These are phyloP conservation scores for Spisula subtruncata DNA, from an alignment of 2,888 invertebrate genomes.

Conservation along the genomic window DNA sequence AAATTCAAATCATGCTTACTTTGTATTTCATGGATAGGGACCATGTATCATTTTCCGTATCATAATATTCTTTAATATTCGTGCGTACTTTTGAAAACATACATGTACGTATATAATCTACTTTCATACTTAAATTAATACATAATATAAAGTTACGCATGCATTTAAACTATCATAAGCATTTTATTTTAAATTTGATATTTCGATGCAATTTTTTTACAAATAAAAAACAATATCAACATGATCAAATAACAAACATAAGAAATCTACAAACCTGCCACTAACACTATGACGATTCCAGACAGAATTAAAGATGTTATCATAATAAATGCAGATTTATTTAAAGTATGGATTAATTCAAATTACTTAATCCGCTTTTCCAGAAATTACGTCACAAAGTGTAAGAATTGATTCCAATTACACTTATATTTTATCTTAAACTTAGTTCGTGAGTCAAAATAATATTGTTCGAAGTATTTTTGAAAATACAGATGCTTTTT, in stretches of 20 bases:
- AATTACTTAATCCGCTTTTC: not conserved
- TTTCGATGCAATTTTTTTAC: not conserved
- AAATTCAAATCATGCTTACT: too few species aligned
- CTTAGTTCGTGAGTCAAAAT: not conserved
- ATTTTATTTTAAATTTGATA: not conserved
- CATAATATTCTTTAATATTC: too few species aligned
- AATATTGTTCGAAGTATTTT: not conserved
- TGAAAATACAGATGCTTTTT: not conserved
- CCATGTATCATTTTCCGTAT: too few species aligned
- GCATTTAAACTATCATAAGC: too few species aligned
- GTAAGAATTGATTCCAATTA: not conserved
- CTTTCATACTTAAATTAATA: too few species aligned
- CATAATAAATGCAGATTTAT: constrained; percentile 5
- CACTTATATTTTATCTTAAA: not conserved
- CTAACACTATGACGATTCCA: not conserved
- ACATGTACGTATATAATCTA: too few species aligned
- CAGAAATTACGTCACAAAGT: not conserved
- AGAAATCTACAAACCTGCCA: constrained; percentile 4
- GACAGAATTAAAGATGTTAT: not conserved
- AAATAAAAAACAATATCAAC: not conserved
- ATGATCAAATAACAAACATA: not conserved
- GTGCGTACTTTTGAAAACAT: too few species aligned
- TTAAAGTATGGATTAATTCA: not conserved
- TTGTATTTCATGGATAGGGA: too few species aligned
- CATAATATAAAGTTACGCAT: too few species aligned